Evolutionary conservation across 1,140 invertebrate species (phyloP).

Genomic region (Orius insidiosus): DNA sequence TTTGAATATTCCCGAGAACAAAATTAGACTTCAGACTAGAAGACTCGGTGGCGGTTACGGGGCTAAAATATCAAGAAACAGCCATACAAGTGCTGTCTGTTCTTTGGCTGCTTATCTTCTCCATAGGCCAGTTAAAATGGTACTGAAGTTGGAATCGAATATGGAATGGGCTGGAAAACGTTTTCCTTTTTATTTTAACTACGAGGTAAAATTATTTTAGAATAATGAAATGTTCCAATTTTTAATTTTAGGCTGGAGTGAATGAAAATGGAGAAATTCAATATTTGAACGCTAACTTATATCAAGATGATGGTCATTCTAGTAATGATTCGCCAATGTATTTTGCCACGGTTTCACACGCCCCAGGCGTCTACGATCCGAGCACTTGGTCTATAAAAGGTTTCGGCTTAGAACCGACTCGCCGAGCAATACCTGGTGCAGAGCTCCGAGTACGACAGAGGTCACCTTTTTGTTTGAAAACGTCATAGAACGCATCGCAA

Average conservation of each 20-base stretch:
- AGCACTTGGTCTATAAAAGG: constrained; percentile 34
- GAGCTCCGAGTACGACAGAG: constrained; percentile 46
- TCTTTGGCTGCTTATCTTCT: constrained; percentile 40
- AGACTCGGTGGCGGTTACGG: constrained; percentile 57
- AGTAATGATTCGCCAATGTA: constrained; percentile 35
- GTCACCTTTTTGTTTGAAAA: constrained; percentile 47
- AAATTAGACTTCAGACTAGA: constrained; percentile 42
- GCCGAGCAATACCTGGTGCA: constrained; percentile 37
- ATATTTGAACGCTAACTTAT: constrained; percentile 38
- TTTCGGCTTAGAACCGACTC: constrained; percentile 39
- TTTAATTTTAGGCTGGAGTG: constrained; percentile 31
- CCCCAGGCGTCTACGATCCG: constrained; percentile 32
- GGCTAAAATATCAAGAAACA: constrained; percentile 38
- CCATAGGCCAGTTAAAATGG: constrained; percentile 40
- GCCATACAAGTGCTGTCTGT: constrained; percentile 35
- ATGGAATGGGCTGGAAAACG: constrained; percentile 48
- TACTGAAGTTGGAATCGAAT: constrained; percentile 42
- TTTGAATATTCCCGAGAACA: constrained; percentile 24
- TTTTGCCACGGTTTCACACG: constrained; percentile 25
- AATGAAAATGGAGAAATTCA: constrained; percentile 46
- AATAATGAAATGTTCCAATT: not conserved
- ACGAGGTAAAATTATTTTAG: constrained; percentile 33
- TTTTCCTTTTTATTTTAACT: constrained; percentile 35
- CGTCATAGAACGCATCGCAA: constrained; percentile 68
- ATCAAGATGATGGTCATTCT: constrained; percentile 40